Conservation (phyloP, 53 echinoderm and acorn worm genomes). For the Paracentrotus lividus region DNA sequence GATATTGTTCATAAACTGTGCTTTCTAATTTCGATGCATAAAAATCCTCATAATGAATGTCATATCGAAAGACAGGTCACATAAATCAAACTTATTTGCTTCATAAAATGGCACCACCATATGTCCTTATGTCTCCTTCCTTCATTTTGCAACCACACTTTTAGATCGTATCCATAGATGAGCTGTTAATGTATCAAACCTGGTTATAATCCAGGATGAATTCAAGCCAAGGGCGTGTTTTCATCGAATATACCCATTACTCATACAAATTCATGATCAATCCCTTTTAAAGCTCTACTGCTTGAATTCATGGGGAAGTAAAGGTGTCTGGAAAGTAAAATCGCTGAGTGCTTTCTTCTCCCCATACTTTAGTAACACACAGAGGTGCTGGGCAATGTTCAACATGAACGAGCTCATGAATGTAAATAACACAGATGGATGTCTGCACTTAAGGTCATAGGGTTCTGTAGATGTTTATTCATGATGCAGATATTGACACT, state of each 20-base stretch:
- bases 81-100: not conserved
- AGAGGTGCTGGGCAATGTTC: not conserved
- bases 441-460: not conserved
- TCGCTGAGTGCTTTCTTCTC: not conserved
- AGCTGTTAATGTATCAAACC: not conserved
- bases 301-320: no score
- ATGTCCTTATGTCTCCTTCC: not conserved
- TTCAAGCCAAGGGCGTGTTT: conserved; percentile 43
- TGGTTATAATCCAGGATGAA: not conserved
- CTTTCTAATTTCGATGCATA: not conserved
- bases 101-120: not conserved
- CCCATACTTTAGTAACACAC: no score
- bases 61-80: not conserved
- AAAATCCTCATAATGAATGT: not conserved
- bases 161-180: not conserved
- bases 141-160: not conserved
- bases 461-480: not conserved
- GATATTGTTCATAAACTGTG: not conserved
- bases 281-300: not conserved
- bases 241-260: conserved; percentile 9
- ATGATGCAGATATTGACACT: not conserved
- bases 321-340: not conserved
- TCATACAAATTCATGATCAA: not conserved
- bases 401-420: not conserved
- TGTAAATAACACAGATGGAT: not conserved